phyloP scores from a whole-genome alignment of 92 coral and sea anemone species.

The Meandrina meandrites region DNA sequence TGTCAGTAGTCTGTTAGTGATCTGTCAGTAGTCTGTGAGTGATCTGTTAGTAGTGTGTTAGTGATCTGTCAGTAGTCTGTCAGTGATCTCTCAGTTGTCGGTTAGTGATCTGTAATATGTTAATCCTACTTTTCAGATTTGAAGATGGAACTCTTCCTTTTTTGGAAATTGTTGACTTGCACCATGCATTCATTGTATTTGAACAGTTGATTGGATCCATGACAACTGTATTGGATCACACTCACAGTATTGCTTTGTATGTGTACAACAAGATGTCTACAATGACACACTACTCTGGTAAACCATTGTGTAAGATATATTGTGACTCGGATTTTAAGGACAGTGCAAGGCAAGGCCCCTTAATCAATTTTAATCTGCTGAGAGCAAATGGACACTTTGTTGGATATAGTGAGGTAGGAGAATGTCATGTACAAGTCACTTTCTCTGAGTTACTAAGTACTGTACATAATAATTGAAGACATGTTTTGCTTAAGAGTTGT shows the following conservation, averaged over 20 bases:
- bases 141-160: slow-evolving; percentile 95
- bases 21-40: no score
- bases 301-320: slow-evolving; percentile 67
- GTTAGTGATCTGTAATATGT: no score
- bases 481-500: no score
- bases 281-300: slow-evolving; percentile 78
- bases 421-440: background rate
- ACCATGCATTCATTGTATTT: slow-evolving; percentile 72
- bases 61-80: no score
- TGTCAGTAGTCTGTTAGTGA: no score
- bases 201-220: slow-evolving; percentile 70
- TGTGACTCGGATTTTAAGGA: slow-evolving; percentile 80
- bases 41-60: no score
- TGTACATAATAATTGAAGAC: no score
- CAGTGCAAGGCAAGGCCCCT: slow-evolving; percentile 77
- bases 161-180: slow-evolving; percentile 83
- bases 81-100: no score
- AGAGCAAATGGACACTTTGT: slow-evolving; percentile 84
- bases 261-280: slow-evolving; percentile 69
- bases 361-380: slow-evolving; percentile 83
- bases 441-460: background rate
- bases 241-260: slow-evolving; percentile 80
- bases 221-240: slow-evolving; percentile 69
- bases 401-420: slow-evolving; percentile 94
- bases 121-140: slow-evolving; percentile 69